These are phyloP conservation scores for Halictus ligatus DNA, from an alignment of 2,888 invertebrate genomes.

Conservation along the genomic window DNA sequence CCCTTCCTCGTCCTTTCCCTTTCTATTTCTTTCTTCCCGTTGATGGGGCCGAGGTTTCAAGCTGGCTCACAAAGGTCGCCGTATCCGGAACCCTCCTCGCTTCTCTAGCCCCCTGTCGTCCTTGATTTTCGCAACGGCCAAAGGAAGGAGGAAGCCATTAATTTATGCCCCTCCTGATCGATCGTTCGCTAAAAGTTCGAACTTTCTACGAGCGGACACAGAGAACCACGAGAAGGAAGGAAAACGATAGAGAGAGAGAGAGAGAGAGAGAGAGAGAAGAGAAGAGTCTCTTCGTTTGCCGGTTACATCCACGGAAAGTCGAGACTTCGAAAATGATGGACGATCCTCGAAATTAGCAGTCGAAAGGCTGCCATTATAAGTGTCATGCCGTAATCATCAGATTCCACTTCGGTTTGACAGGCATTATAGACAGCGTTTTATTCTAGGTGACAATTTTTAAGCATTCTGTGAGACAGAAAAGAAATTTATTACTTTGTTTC, in stretches of 20 bases:
- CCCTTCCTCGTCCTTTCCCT: constrained; percentile 11
- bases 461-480: too few species aligned
- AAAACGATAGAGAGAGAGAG: background rate
- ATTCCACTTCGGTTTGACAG: background rate
- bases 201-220: constrained; percentile 28
- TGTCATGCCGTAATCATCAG: constrained; percentile 4
- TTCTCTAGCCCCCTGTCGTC: constrained; percentile 39
- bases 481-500: too few species aligned
- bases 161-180: constrained; percentile 65
- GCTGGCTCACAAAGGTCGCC: constrained; percentile 56
- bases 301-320: background rate
- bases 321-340: background rate
- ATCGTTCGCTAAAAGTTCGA: constrained; percentile 55
- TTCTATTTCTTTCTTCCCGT: constrained; percentile 42
- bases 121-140: constrained; percentile 63
- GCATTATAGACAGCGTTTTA: background rate
- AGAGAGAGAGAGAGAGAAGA: background rate
- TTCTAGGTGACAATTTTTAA: background rate
- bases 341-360: constrained; percentile 6
- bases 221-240: background rate
- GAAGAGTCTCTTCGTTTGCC: constrained; percentile 13
- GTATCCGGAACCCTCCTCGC: constrained; percentile 51
- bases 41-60: constrained; percentile 55
- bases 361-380: background rate
- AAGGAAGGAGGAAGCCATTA: constrained; percentile 67